Base-by-base conservation (phyloP, 2,113 vertebrate genomes). In the Rousettus leschenaultii region DNA sequence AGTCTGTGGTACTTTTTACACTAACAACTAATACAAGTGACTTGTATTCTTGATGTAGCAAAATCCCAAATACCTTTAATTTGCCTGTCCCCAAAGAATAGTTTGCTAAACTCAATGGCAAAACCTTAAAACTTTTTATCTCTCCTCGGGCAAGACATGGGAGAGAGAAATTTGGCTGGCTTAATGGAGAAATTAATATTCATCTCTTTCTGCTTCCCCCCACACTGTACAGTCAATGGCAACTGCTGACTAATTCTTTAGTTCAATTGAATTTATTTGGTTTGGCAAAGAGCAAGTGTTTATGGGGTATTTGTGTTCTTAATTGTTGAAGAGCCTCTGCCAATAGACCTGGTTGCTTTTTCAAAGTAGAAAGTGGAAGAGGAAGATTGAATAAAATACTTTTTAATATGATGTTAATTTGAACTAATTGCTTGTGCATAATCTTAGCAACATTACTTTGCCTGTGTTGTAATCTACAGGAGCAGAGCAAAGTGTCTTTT, bases 271-370 rank as follows among this genome's bases (percentile, higher is more conserved):
- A 71, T 95, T 82, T 94, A 45, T 95, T 96, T 77, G 68, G 48
- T 83, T 94, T 93, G 89, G 48, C 66, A 80, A 91, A 51, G 75
- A 92, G 38, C 90, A 95, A 73, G 30, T 85, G 61, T 95, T 95
- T 80, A 61, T 78, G 61, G 68, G n/a, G 21, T 57, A 84, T 95
- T 94, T 96, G 30, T 85, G 18, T 95, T 87, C 45, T 38, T 77
- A 63, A 77, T 57, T 95, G 33, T 83, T 59, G 40, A 89, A 55
- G 80, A 91, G 63, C 70, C n/a, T 94, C 38, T 95, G 21, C 38
- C 9, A 79, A n/a, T 48, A 94, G 55, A 89, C 53, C 48, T 97
- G 15, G 19, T 89, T 97, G 74, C 40, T 85, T 90, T 96, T 90
- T 80, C 75, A 85, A 71, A 86, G 61, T 83, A 90, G n/a, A 73